Conservation (phyloP, 2,888 invertebrate species). For the Oegoconia quadripuncta region DNA sequence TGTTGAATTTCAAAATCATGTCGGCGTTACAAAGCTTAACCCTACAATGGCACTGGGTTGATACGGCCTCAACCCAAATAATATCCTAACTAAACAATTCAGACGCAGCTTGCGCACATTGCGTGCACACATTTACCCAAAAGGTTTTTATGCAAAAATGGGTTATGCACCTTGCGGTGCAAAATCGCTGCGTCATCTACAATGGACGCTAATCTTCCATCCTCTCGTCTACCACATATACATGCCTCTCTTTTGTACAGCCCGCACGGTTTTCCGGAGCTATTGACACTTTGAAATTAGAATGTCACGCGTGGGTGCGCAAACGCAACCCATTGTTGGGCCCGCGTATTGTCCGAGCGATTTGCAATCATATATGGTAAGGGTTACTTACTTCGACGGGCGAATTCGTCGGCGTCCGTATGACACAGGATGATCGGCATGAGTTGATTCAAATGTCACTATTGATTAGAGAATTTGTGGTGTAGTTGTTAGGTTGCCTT, state of each 20-base stretch:
- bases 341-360: conserved; percentile 38
- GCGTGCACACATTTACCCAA: conserved; percentile 44
- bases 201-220: conserved; percentile 57
- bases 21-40: conserved; percentile 55
- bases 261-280: conserved; percentile 54
- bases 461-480: no score
- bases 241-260: conserved; percentile 46
- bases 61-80: conserved; percentile 35
- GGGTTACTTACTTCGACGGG: conserved; percentile 42
- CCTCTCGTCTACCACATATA: conserved; percentile 39
- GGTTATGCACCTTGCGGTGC: conserved; percentile 70
- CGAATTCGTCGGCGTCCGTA: conserved; percentile 1
- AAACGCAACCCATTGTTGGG: conserved; percentile 60
- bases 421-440: background rate
- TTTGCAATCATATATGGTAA: conserved; percentile 44
- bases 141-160: conserved; percentile 69
- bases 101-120: conserved; percentile 62
- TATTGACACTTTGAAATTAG: conserved; percentile 68
- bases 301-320: conserved; percentile 72
- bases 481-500: no score
- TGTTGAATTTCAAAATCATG: conserved; percentile 23
- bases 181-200: conserved; percentile 57
- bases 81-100: conserved; percentile 69
- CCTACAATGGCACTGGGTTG: conserved; percentile 49
- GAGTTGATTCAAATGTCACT: no score